Evolutionary conservation across 1,140 invertebrate genomes (phyloP).

Genomic region (Cyclina sinensis): DNA sequence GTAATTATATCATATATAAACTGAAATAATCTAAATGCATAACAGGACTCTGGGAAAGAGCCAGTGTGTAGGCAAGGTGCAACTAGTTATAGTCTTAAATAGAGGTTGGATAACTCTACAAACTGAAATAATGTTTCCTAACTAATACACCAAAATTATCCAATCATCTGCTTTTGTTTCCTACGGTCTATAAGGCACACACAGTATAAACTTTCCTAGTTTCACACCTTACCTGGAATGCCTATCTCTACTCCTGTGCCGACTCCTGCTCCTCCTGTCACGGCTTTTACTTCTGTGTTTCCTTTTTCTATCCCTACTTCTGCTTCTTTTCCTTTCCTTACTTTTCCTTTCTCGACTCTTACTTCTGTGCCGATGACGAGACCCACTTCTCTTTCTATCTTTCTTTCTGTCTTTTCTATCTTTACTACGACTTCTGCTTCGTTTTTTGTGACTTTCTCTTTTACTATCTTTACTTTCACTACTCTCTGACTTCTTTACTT

Average conservation of each 20-base stretch:
- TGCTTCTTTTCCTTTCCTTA: slow-evolving; percentile 15
- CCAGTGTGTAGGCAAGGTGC: too few relatives aligned
- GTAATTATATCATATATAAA: too few relatives aligned
- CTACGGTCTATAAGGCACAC: too few relatives aligned
- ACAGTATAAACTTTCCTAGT: too few relatives aligned
- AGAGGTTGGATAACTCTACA: too few relatives aligned
- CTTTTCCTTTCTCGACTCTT: slow-evolving; percentile 4
- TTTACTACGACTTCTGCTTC: slow-evolving; percentile 35
- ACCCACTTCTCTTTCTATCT: slow-evolving; percentile 33
- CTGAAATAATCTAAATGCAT: too few relatives aligned
- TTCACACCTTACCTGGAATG: slow-evolving; percentile 43
- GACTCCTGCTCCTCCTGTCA: slow-evolving; percentile 32
- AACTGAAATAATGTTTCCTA: too few relatives aligned
- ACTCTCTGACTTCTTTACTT: slow-evolving; percentile 21
- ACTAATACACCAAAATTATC: too few relatives aligned
- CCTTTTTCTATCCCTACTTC: slow-evolving; percentile 28
- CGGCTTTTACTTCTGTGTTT: slow-evolving; percentile 23
- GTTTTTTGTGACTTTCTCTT: background rate
- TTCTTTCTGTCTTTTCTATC: slow-evolving; percentile 39
- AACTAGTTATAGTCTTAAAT: too few relatives aligned
- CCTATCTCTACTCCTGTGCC: slow-evolving; percentile 48
- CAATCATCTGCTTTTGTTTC: too few relatives aligned
- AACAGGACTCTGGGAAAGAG: too few relatives aligned
- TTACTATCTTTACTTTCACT: slow-evolving; percentile 21
- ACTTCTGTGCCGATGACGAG: slow-evolving; percentile 25